These are phyloP conservation scores for Enoplolaimus lenunculus DNA, from an alignment of 2,888 invertebrate genomes.

Conservation along the genomic window DNA sequence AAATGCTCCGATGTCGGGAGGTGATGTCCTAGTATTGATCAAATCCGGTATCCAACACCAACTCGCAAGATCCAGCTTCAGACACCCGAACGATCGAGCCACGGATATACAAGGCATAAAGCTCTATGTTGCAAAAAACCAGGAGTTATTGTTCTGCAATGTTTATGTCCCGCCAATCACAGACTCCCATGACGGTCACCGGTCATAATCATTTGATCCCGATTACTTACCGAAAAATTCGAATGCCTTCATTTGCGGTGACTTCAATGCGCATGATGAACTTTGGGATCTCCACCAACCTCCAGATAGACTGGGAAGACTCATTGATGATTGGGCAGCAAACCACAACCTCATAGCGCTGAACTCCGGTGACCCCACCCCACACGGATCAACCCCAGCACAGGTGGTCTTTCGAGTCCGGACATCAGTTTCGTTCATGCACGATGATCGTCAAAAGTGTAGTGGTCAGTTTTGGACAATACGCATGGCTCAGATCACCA, in stretches of 20 bases:
- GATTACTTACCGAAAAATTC: not conserved
- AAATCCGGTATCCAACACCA: not conserved
- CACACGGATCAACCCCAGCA: not conserved
- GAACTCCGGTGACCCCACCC: conserved; percentile 1
- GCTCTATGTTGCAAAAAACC: not conserved
- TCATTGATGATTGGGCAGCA: not conserved
- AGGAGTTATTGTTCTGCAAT: not conserved
- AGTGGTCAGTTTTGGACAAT: not conserved
- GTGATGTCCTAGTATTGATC: not conserved
- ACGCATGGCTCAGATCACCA: not conserved
- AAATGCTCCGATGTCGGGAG: not conserved
- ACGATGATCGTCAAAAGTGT: no score
- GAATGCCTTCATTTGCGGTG: not conserved
- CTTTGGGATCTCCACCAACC: not conserved
- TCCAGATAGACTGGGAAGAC: not conserved
- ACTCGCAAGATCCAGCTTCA: not conserved
- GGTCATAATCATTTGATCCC: not conserved
- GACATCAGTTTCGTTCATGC: not conserved
- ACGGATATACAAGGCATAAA: not conserved
- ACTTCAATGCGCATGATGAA: not conserved
- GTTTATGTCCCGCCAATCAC: conserved; percentile 2
- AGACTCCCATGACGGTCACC: not conserved
- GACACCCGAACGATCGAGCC: not conserved
- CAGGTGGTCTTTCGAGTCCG: not conserved
- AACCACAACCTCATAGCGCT: not conserved